Evolutionary conservation across 2,797 vertebrate genomes (phyloP).

Genomic region (Gambelia wislizenii): DNA sequence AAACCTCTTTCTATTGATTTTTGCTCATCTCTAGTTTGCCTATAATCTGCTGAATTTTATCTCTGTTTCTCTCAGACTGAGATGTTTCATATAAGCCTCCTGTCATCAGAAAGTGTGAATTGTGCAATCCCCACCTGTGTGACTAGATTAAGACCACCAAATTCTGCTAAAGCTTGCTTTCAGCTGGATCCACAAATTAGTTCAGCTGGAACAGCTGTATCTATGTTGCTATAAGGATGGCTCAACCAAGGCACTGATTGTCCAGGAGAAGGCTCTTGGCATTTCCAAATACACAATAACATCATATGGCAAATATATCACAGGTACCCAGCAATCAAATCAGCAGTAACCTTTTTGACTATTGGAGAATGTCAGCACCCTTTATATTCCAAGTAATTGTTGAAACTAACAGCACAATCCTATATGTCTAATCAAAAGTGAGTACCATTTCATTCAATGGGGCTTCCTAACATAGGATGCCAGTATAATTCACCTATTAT

Average conservation of each 20-base stretch:
- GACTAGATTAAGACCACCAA: background rate
- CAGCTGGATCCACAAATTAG: background rate
- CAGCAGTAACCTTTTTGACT: too few relatives aligned
- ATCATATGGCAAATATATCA: background rate
- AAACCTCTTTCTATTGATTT: conserved; percentile 30
- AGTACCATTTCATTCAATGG: background rate
- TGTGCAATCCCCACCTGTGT: conserved; percentile 20
- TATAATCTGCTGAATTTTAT: conserved; percentile 10
- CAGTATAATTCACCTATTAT: background rate
- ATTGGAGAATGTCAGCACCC: background rate
- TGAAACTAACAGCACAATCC: background rate
- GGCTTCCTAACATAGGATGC: background rate
- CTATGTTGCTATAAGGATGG: background rate
- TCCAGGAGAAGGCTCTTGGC: background rate
- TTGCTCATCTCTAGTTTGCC: conserved; percentile 1
- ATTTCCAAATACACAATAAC: background rate
- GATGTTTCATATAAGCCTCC: background rate
- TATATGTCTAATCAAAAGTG: background rate
- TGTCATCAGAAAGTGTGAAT: background rate
- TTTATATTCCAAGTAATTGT: too few relatives aligned
- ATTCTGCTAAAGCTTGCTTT: background rate
- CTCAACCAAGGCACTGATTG: background rate
- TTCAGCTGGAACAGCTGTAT: background rate
- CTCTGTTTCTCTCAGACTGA: conserved; percentile 26
- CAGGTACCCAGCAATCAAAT: background rate